Evolutionary conservation across 2,888 invertebrate species (phyloP), one percentile per base, ranked within the genome.

Genomic region (Hartigia nigra): DNA sequence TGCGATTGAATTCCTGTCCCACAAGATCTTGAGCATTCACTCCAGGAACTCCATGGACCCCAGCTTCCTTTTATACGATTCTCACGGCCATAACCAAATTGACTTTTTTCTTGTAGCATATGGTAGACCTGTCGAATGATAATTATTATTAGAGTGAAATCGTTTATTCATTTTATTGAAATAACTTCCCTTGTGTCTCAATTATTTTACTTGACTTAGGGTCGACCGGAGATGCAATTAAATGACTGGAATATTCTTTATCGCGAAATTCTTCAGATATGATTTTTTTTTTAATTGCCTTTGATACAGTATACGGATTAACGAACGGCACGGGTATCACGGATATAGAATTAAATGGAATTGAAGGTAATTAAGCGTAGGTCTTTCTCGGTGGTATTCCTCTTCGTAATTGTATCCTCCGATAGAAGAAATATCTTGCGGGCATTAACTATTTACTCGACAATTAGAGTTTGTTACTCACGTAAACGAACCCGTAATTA

Each of bases 1-100:
- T 96, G 96, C 69, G 95, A 94, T 72, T 95, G 94, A 77, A 96
- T 94, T 31, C 96, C 96, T 4, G 95, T 95, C 0, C 95, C 96
- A 89, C 96, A 96, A n/a, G 93, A 93, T 86, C 95, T 93, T n/a
- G 95, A 95, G 89, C 96, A 96, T 14, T 94, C 92, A 83, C 95
- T 95, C 96, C 96, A 96, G 11, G 94, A 91, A 76, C 95, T 94
- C 96, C 96, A 96, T 0, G 94, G 90, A 77, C 95, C 95, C 96
- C 96, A 96, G 12, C 91, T 92, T 69, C 93, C 93, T 79, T 85
- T 84, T n/a, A 87, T 84, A 31, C 89, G 88, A 83, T 89, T 89
- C 74, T 88, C 88, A 36, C 88, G 87, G 12, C 85, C 84, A 12
- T 87, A 86, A 78, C 87, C 88, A 81, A 86, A 88, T 75, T 89